These are phyloP conservation scores for Carassius gibelio DNA, from an alignment of 2,113 vertebrate species.

Conservation along the genomic window DNA sequence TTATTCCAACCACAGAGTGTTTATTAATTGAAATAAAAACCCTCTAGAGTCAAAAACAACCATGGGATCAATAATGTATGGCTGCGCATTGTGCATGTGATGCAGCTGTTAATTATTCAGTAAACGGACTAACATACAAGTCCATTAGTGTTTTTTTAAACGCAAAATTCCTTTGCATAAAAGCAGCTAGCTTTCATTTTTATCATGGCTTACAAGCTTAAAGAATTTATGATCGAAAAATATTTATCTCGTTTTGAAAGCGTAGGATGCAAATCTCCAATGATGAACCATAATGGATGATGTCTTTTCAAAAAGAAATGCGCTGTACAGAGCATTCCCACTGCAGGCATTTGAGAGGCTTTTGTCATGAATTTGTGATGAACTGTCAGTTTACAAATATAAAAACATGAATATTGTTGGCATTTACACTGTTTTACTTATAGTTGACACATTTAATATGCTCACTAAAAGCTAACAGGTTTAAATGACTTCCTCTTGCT, in stretches of 20 bases:
- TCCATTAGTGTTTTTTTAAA: slow-evolving; percentile 70
- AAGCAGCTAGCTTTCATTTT: slow-evolving; percentile 62
- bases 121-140: slow-evolving; percentile 72
- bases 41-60: slow-evolving; percentile 65
- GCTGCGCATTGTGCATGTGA: slow-evolving; percentile 65
- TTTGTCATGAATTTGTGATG: slow-evolving; percentile 79
- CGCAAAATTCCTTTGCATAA: slow-evolving; percentile 61
- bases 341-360: slow-evolving; percentile 69
- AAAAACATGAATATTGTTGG: slow-evolving; percentile 79
- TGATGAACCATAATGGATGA: slow-evolving; percentile 74
- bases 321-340: slow-evolving; percentile 66
- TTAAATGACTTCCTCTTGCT: slow-evolving; percentile 62
- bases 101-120: slow-evolving; percentile 77
- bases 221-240: slow-evolving; percentile 78
- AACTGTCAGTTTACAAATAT: slow-evolving; percentile 81
- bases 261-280: slow-evolving; percentile 70
- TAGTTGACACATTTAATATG: slow-evolving; percentile 79
- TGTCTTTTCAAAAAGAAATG: slow-evolving; percentile 78
- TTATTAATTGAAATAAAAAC: slow-evolving; percentile 63
- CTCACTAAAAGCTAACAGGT: slow-evolving; percentile 75
- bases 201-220: slow-evolving; percentile 64
- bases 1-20: slow-evolving; percentile 4
- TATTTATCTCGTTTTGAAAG: slow-evolving; percentile 74
- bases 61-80: slow-evolving; percentile 71
- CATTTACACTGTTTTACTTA: slow-evolving; percentile 75